A percentile compares a stretch with the other conserved stretches of the same genome.
These are phyloP conservation scores for Gymnarchus niloticus DNA, from an alignment of 2,113 vertebrate genomes.

Conservation along the genomic window DNA sequence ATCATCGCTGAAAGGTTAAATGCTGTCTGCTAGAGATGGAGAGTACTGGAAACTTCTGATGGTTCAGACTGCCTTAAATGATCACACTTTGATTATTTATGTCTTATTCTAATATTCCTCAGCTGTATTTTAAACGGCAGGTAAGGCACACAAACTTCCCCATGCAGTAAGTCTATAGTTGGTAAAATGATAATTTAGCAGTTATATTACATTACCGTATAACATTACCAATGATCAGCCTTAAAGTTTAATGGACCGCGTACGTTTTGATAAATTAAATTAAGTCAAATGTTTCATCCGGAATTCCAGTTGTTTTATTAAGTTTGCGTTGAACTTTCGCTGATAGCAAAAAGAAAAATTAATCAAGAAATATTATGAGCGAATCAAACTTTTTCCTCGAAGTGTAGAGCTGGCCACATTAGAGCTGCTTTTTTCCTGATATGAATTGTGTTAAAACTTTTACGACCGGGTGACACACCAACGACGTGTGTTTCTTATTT, in stretches of 20 bases:
- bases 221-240: too few species aligned
- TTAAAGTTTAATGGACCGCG: too few species aligned
- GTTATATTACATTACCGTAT: not conserved
- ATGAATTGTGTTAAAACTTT: not conserved
- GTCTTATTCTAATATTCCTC: not conserved
- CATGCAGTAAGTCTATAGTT: not conserved
- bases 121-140: not conserved
- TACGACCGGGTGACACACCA: not conserved
- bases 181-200: not conserved
- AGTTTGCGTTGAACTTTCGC: not conserved
- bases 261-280: too few species aligned
- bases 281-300: too few species aligned
- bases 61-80: not conserved
- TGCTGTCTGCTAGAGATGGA: not conserved
- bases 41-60: not conserved
- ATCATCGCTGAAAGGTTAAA: not conserved
- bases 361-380: not conserved
- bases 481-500: not conserved
- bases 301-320: not conserved
- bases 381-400: not conserved
- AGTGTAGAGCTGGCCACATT: not conserved
- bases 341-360: not conserved
- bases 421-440: not conserved
- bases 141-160: not conserved
- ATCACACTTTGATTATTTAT: not conserved